Conservation (phyloP, 2,888 invertebrate species). For the Apamea crenata region DNA sequence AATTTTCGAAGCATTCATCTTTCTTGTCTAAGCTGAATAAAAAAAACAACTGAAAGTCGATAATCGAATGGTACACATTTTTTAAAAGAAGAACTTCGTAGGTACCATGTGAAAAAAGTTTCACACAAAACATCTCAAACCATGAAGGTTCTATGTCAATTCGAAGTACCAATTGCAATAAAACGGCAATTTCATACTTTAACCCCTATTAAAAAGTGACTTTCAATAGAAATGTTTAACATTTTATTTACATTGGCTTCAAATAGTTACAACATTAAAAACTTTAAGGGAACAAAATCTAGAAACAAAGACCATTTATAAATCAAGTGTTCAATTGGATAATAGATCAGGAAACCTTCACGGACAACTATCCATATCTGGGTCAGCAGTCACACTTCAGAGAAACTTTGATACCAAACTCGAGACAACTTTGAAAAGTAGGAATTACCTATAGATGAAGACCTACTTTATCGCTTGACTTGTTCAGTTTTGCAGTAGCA, state of each 20-base stretch:
- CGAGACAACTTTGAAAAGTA: conserved; percentile 40
- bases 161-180: too few species aligned
- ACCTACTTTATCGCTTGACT: conserved; percentile 39
- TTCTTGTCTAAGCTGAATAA: too few species aligned
- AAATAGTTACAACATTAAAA: neutral
- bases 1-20: too few species aligned
- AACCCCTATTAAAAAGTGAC: too few species aligned
- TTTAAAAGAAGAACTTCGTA: too few species aligned
- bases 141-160: too few species aligned
- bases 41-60: too few species aligned
- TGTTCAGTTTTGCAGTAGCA: conserved; percentile 12
- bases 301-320: neutral
- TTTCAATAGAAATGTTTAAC: neutral
- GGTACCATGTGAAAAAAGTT: too few species aligned
- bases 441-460: conserved; percentile 59
- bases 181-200: too few species aligned
- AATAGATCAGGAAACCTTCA: conserved; percentile 32
- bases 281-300: neutral
- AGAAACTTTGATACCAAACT: conserved; percentile 49
- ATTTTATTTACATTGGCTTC: neutral
- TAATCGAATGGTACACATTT: too few species aligned
- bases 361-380: conserved; percentile 41
- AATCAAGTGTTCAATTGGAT: conserved; percentile 23
- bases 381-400: conserved; percentile 50
- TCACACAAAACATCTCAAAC: too few species aligned